Base-by-base conservation (phyloP, 2,113 vertebrate genomes). In the Lucifuga dentata region DNA sequence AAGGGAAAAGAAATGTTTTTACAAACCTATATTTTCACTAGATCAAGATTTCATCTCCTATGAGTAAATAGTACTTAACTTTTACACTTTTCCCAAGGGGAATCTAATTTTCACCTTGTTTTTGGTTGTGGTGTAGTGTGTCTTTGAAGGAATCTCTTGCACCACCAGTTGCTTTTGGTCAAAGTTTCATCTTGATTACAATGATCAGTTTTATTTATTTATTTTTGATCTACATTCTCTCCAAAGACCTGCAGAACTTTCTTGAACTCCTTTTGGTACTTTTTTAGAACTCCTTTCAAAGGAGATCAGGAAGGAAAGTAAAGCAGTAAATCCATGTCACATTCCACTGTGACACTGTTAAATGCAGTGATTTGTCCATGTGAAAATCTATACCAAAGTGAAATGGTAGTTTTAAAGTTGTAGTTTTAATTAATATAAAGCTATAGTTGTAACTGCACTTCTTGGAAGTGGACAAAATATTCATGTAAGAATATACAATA, bases 301-400 rank as follows among this genome's bases (percentile, higher is more conserved):
- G n/a, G n/a, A n/a, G n/a, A n/a, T n/a, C n/a, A n/a, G n/a, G n/a
- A n/a, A n/a, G n/a, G n/a, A n/a, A n/a, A n/a, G n/a, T n/a, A n/a
- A n/a, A n/a, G n/a, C n/a, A n/a, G n/a, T n/a, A n/a, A n/a, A n/a
- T n/a, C n/a, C n/a, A n/a, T n/a, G n/a, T n/a, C 23, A 16, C 39
- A 38, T 32, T 66, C 1, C 10, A 29, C 13, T 12, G n/a, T 62
- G 15, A 32, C 3, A 24, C 13, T 48, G 23, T 10, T 32, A 15
- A 20, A 41, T 26, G 15, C 15, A 45, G 7, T n/a, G 1, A 2
- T 8, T 36, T 15, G 15, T 3, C 7, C 9, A 21, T 15, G 40
- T 36, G 3, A 35, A 41, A 51, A 33, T 45, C 10, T 40, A 40
- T 2, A 5, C 70, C 59, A 46, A 79, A 83, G 63, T 49, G 3